Evolutionary conservation across 35 echinoderm and acorn worm species (phyloP), one percentile per base, ranked within the genome.

Genomic region (Stichopus chloronotus): DNA sequence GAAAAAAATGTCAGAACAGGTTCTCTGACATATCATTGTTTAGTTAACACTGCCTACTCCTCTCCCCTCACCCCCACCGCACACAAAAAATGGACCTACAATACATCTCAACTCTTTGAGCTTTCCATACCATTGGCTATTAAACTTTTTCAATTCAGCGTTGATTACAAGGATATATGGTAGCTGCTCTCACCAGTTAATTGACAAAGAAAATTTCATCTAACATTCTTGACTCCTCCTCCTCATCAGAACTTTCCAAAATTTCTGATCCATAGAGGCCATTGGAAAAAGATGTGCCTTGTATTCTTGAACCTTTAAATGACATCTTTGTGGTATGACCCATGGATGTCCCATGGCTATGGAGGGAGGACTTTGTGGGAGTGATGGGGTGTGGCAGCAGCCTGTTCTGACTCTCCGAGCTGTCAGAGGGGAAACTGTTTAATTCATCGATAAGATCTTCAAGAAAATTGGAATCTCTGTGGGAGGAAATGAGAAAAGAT

Each of bases 181-280:
- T 43, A 43, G 30, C 30, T 43, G 30, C 30, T 43, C 30, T 43
- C 30, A 43, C 30, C 30, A 43, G 30, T 85, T 56, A 91, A 56
- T 79, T 91, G 17, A 78, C 19, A 20, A 91, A 91, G 72, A 91
- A 91, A 19, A 91, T 91, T 19, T 91, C 90, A 24, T 91, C 90
- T 20, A 91, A 65, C 5, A 91, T 55, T 43, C 19, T 76, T 52
- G 72, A 79, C 76, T 91, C 90, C n/a, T 91, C 90, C 57, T 91
- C 90, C 11, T 79, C 90, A 78, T 77, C 90, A 54, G 69, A 54
- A 58, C 90, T 91, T 1, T 53, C 52, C 5, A 79, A 43, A 78
- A 91, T 79, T 30, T 91, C 90, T 78, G 76, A 79, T 11, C 90
- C 90, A 55, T 72, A 89, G 82, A 85, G 5, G 17, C 60, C 60